These are phyloP conservation scores for Drosophila koepferae DNA, from an alignment of 2,888 invertebrate species.

Conservation along the genomic window DNA sequence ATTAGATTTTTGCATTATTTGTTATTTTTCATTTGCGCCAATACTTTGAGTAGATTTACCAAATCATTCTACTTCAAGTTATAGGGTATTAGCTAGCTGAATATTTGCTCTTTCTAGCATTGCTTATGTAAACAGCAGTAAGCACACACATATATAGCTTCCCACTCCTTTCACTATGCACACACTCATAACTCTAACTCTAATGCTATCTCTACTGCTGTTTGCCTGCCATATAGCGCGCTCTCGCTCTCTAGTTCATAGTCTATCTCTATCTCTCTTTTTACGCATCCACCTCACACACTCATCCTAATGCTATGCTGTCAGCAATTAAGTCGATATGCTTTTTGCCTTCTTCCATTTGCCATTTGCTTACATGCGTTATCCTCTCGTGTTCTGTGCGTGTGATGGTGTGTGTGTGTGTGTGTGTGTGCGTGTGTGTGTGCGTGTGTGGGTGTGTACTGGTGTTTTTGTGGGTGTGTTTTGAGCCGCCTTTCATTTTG, in stretches of 20 bases:
- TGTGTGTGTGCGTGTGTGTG: conserved; percentile 15
- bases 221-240: neutral
- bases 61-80: neutral
- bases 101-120: neutral
- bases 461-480: conserved; percentile 48
- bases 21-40: too few species aligned
- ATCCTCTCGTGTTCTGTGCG: conserved; percentile 43
- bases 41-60: neutral
- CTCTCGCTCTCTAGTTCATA: neutral
- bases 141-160: conserved; percentile 18
- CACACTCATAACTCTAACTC: conserved; percentile 21
- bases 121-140: conserved; percentile 9
- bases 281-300: neutral
- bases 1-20: neutral
- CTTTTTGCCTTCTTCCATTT: conserved; percentile 55
- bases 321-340: conserved; percentile 71
- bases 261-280: neutral
- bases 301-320: conserved; percentile 57
- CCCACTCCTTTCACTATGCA: conserved; percentile 9
- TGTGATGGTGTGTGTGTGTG: conserved; percentile 17
- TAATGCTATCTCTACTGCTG: conserved; percentile 21
- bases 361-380: conserved; percentile 63
- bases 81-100: conserved; percentile 10
- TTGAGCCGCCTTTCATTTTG: conserved; percentile 50
- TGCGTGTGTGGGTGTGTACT: conserved; percentile 11